Percentiles rank a stretch among this genome's conserved stretches.
Conservation (phyloP, 2,888 invertebrate species). For the Acronicta alni region DNA sequence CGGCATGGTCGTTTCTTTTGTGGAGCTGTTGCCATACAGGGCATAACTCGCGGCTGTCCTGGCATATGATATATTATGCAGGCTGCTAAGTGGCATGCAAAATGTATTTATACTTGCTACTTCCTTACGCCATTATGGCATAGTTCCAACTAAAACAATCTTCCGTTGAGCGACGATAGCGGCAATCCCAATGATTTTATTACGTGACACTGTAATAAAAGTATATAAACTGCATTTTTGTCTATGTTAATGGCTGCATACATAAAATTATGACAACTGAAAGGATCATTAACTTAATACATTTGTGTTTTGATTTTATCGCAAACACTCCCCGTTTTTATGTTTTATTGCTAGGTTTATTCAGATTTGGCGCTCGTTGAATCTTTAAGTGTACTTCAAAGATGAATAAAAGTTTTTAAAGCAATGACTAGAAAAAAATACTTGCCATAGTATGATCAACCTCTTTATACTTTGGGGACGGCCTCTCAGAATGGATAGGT, state of each 20-base stretch:
- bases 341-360: conserved; percentile 34
- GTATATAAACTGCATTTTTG: conserved; percentile 70
- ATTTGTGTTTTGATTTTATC: conserved; percentile 38
- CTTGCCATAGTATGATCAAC: too few species aligned
- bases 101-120: conserved; percentile 88
- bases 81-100: conserved; percentile 88
- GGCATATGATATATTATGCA: conserved; percentile 77
- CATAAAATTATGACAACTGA: conserved; percentile 37
- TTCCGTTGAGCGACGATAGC: conserved; percentile 81
- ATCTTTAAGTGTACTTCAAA: conserved; percentile 8
- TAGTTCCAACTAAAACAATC: conserved; percentile 87
- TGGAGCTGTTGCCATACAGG: conserved; percentile 43
- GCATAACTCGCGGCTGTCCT: conserved; percentile 73
- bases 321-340: conserved; percentile 18
- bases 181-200: conserved; percentile 78
- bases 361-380: conserved; percentile 25
- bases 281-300: conserved; percentile 46
- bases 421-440: neutral
- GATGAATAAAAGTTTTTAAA: conserved; percentile 10
- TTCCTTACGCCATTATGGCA: conserved; percentile 87
- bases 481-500: too few species aligned
- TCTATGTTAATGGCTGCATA: conserved; percentile 48
- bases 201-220: conserved; percentile 79
- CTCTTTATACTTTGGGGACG: too few species aligned
- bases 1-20: conserved; percentile 38